Evolutionary conservation across 1,140 invertebrate genomes (phyloP).

Genomic region (Eupeodes corollae): DNA sequence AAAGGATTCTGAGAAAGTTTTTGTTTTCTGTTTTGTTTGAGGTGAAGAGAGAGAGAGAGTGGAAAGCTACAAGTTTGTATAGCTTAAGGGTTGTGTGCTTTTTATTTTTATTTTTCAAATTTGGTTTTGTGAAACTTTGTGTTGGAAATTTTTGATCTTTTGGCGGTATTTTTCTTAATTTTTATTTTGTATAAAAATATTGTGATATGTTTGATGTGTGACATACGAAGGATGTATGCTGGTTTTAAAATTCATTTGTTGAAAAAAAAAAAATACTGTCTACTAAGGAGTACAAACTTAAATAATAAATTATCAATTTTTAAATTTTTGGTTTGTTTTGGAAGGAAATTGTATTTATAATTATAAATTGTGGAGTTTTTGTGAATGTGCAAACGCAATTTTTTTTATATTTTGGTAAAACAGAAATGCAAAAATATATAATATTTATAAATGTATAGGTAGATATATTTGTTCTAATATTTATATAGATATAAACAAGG

Average conservation of each 20-base stretch:
- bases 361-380: background rate
- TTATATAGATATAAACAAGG: background rate
- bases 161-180: background rate
- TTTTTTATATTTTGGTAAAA: too few species aligned
- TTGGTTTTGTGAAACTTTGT: background rate
- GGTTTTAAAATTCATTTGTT: too few species aligned
- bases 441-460: background rate
- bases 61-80: too few species aligned
- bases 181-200: background rate
- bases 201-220: too few species aligned
- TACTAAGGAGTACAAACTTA: too few species aligned
- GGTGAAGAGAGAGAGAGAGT: too few species aligned
- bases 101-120: background rate
- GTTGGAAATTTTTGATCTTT: background rate
- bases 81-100: too few species aligned
- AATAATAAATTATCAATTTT: too few species aligned
- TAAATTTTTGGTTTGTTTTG: background rate
- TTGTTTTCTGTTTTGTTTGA: too few species aligned
- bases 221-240: too few species aligned
- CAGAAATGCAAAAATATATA: background rate
- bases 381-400: background rate
- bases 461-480: background rate
- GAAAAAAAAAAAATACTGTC: too few species aligned
- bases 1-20: too few species aligned
- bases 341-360: background rate